Evolutionary conservation across 2,797 vertebrate species (phyloP).

Genomic region (Sardinella longiceps): DNA sequence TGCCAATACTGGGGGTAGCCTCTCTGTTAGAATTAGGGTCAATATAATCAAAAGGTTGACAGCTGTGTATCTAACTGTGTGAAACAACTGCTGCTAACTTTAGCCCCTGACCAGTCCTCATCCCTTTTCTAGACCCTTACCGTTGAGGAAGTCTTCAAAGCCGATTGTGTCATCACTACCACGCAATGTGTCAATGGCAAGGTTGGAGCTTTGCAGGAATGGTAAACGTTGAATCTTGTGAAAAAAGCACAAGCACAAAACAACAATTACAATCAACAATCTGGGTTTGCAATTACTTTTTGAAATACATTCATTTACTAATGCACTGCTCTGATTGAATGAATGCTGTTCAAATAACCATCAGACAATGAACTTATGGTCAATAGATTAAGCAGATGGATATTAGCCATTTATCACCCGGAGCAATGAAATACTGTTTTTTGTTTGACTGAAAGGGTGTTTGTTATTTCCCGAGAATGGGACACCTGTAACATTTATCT

Average conservation of each 20-base stretch:
- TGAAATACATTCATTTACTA: not conserved
- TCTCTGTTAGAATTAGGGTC: no score
- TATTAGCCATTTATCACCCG: no score
- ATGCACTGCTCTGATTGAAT: not conserved
- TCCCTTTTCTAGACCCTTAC: no score
- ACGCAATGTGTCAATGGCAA: conserved; percentile 89
- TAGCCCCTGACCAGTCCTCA: not conserved
- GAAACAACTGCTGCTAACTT: not conserved
- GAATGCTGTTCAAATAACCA: no score
- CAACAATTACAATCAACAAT: not conserved
- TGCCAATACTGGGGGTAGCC: no score
- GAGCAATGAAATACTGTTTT: no score
- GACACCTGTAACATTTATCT: no score
- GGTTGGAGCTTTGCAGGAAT: conserved; percentile 90
- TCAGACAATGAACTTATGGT: no score
- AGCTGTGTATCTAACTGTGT: not conserved
- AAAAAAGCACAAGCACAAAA: not conserved
- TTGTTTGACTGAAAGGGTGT: no score
- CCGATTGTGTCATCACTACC: conserved; percentile 86
- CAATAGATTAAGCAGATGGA: no score
- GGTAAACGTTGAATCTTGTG: conserved; percentile 90
- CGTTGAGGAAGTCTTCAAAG: conserved; percentile 94
- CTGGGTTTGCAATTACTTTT: not conserved
- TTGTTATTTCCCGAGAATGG: no score
- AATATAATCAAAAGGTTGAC: no score